Evolutionary conservation across 2,888 invertebrate genomes (phyloP), one percentile per base, ranked within the genome.

Genomic region (Lottia gigantea): DNA sequence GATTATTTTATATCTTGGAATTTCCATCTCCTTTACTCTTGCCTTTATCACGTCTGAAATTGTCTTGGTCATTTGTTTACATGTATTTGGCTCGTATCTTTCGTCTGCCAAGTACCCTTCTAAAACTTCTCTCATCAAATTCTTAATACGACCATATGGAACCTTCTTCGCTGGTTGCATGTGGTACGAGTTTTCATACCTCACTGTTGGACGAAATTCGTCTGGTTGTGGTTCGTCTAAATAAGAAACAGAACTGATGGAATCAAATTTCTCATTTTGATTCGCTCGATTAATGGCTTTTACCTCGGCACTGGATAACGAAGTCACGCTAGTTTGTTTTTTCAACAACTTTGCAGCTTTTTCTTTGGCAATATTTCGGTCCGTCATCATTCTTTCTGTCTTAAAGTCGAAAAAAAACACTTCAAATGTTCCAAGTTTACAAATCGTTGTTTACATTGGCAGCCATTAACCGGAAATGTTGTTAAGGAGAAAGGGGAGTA

Each of bases 61-160:
- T n/a, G 86, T 88, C 79, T 88, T 88, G 11, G 86, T 83, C 87
- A 88, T 87, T 71, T 86, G 85, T 66, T 84, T 74, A 75, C 87
- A 87, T 7, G 88, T 78, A 70, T 88, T 87, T 40, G 86, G 85
- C 73, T 87, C 86, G 70, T 88, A 88, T 72, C 80, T 81, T 67
- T 88, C 87, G 67, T 87, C 86, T 11, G 82, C 79, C 40, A 88
- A 76, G 69, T 87, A 88, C 19, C 85, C 82, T 47, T 87, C 85
- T 61, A 88, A 74, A 0, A 86, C 86, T 65, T 88, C 88, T 67
- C 78, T 80, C 40, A 88, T 84, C 64, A 88, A 83, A 67, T 80
- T 81, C 71, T 82, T 79, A 16, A 88, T 81, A 64, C 77, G 77
- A 16, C 78, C 74, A 26, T 79, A 75, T 25, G 88, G 87, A 71